Conservation (phyloP, 2,888 invertebrate species). For the Synergus gifuensis region DNA sequence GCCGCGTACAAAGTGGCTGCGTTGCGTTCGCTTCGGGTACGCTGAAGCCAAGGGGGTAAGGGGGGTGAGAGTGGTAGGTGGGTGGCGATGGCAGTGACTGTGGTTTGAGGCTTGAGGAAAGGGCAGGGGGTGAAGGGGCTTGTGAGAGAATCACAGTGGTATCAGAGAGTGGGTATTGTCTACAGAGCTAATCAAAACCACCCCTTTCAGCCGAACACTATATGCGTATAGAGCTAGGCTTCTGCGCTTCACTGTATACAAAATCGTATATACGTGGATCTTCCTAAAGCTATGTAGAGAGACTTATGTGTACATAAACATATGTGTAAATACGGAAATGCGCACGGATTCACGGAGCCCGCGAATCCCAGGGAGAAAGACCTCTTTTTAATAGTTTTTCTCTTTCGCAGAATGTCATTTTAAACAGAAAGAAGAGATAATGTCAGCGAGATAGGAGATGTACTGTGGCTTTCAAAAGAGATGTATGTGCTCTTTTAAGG, state of each 20-base stretch:
- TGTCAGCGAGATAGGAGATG: neutral
- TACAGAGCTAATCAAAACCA: slow-evolving; percentile 78
- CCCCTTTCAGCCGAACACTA: slow-evolving; percentile 75
- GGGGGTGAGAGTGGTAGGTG: slow-evolving; percentile 48
- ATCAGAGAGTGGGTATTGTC: slow-evolving; percentile 76
- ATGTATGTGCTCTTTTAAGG: neutral
- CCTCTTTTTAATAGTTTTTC: slow-evolving; percentile 1
- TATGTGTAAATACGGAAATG: neutral
- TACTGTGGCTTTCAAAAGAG: neutral
- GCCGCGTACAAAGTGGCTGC: slow-evolving; percentile 76
- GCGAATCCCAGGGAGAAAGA: neutral
- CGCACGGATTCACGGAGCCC: neutral
- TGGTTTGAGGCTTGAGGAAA: slow-evolving; percentile 38
- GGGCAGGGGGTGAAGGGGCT: slow-evolving; percentile 56
- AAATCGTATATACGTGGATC: slow-evolving; percentile 10
- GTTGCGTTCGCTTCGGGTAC: slow-evolving; percentile 66
- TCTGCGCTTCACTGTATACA: slow-evolving; percentile 24
- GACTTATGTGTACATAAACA: slow-evolving; percentile 5
- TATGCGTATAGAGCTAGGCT: slow-evolving; percentile 45
- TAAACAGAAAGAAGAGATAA: slow-evolving; percentile 18
- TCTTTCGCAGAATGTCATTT: slow-evolving; percentile 26
- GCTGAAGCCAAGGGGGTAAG: slow-evolving; percentile 55
- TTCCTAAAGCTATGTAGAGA: slow-evolving; percentile 18
- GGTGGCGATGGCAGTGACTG: slow-evolving; percentile 32
- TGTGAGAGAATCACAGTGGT: slow-evolving; percentile 66